Evolutionary conservation across 2,113 vertebrate genomes (phyloP), one percentile per base, ranked within the genome.

Genomic region (Anarrhichthys ocellatus): DNA sequence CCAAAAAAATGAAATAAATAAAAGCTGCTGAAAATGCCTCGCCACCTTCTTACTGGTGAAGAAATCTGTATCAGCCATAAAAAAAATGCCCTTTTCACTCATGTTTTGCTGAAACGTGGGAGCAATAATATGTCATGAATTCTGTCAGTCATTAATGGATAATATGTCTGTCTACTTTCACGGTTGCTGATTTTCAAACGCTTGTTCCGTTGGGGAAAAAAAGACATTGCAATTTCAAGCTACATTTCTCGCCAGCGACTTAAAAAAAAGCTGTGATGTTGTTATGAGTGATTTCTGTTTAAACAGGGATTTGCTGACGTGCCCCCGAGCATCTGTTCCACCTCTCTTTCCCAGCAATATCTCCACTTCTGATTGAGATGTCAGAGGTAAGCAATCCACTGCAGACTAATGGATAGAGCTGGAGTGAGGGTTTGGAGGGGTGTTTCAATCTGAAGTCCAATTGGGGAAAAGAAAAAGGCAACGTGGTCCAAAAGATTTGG

Each of bases 221-320:
- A 46, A 64, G 58, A 87, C 86, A 84, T 70, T 42, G 83, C 83
- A 91, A 94, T 93, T 93, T 94, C 85, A 94, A 90, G 92, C 88
- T 91, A 92, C 93, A 90, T 93, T 90, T 92, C 84, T 80, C 36
- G 6, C 52, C 76, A 85, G 50, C 59, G 85, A 78, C 81, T 87
- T 87, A 63, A 69, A 85, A 66, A 84, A 85, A 81, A 83, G 72
- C 84, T 78, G 78, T 27, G 48, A 79, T 80, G 82, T 82, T 92
- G 80, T 82, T 59, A 75, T 75, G 80, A 89, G 77, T 66, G 81
- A 88, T 85, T 70, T 68, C 66, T 83, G 88, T 86, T 86, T 87
- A 88, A 86, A 72, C 58, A 61, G 68, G 73, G 84, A 83, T 81
- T 68, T 81, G 73, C 56, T 83, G 79, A 81, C 80, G 24, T 76